These are phyloP conservation scores for Noctua janthe DNA, from an alignment of 2,888 invertebrate genomes.

Conservation along the genomic window DNA sequence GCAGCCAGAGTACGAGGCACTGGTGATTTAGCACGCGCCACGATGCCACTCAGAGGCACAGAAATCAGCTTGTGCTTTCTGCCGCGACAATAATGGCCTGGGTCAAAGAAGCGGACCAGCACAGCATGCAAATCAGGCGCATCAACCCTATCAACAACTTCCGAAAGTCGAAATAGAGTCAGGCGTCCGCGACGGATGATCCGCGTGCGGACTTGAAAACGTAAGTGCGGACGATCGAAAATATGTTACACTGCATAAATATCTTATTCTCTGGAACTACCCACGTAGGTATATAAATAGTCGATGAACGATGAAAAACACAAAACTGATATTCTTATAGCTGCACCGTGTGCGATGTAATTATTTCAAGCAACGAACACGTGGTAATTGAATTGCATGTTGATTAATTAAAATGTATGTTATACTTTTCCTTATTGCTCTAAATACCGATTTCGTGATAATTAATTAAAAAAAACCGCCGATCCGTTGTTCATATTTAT, in stretches of 20 bases:
- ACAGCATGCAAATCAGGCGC: not conserved
- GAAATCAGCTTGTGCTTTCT: too few relatives aligned
- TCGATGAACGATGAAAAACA: slow-evolving; percentile 13
- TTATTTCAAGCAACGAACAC: slow-evolving; percentile 5
- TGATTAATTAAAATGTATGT: too few relatives aligned
- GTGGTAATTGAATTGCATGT: too few relatives aligned
- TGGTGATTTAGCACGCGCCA: too few relatives aligned
- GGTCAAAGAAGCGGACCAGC: not conserved
- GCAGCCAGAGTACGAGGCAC: not conserved
- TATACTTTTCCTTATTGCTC: slow-evolving; percentile 2
- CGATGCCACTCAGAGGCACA: too few relatives aligned
- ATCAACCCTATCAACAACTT: not conserved
- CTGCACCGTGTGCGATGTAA: not conserved
- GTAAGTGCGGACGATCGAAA: not conserved
- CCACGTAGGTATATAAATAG: slow-evolving; percentile 11
- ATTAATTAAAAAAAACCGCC: not conserved
- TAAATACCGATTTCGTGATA: not conserved
- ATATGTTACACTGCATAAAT: not conserved
- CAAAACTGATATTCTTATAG: not conserved
- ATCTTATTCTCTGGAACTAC: slow-evolving; percentile 1
- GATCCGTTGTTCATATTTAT: not conserved
- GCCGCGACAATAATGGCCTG: too few relatives aligned
- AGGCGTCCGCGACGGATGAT: not conserved
- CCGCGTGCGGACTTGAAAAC: not conserved
- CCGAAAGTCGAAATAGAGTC: not conserved